Evolutionary conservation across 2,113 vertebrate species (phyloP).

Genomic region (Xyliphius kryptos): DNA sequence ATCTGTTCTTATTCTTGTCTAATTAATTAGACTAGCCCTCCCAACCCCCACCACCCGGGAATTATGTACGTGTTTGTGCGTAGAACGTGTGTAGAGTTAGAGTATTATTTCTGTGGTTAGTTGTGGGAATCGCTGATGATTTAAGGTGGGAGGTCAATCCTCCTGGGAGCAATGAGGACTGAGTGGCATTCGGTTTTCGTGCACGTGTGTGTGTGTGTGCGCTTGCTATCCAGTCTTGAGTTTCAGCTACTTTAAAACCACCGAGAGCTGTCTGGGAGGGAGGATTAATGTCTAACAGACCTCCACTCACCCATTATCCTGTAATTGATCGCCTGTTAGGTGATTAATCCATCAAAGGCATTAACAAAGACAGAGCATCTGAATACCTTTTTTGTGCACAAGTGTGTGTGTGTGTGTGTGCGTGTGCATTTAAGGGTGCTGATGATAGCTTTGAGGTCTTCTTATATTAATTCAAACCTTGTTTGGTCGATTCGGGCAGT

Average conservation of each 20-base stretch:
- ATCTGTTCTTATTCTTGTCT: slow-evolving; percentile 24
- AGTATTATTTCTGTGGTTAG: slow-evolving; percentile 40
- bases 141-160: slow-evolving; percentile 31
- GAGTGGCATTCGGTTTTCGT: slow-evolving; percentile 13
- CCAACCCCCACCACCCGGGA: not conserved
- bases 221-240: slow-evolving; percentile 17
- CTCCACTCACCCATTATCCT: slow-evolving; percentile 36
- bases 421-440: slow-evolving; percentile 6
- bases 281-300: slow-evolving; percentile 38
- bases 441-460: slow-evolving; percentile 23
- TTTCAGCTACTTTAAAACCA: slow-evolving; percentile 33
- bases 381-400: slow-evolving; percentile 18
- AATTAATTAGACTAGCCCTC: slow-evolving; percentile 31
- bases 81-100: not conserved
- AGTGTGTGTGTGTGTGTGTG: slow-evolving; percentile 2
- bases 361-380: slow-evolving; percentile 35
- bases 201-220: slow-evolving; percentile 17
- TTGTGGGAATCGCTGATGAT: slow-evolving; percentile 40
- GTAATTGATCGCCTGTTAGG: slow-evolving; percentile 38
- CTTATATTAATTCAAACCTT: slow-evolving; percentile 19
- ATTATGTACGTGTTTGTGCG: not conserved
- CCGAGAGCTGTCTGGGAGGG: slow-evolving; percentile 29
- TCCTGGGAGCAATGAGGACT: slow-evolving; percentile 14
- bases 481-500: slow-evolving; percentile 2
- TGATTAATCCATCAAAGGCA: slow-evolving; percentile 39